Evolutionary conservation across 2,797 vertebrate genomes (phyloP), one percentile per base, ranked within the genome.

Genomic region (Melopsittacus undulatus): DNA sequence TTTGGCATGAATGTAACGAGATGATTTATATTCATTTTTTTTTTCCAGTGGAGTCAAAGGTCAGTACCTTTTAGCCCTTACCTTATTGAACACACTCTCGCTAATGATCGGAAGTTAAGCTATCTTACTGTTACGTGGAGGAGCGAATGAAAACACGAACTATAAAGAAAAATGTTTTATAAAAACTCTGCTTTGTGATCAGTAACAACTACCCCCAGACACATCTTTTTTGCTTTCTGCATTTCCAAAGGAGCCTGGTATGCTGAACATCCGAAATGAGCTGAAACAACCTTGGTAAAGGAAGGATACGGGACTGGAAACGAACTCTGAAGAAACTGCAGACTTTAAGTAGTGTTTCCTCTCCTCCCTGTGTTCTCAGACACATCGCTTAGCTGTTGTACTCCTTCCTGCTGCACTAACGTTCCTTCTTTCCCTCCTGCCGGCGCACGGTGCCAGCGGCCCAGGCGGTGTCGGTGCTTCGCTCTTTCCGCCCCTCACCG

Each of bases 41-140:
- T 85, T 85, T 80, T 45, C 73, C 91, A 68, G 36, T 12, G 72
- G 43, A 92, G 88, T 40, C 88, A 91, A 77, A 92, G 94, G 91
- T 90, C 94, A 78, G 42, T 89, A 72, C 82, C 87, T 95, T 94
- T 91, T 77, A 85, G 91, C 57, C 72, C 62, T 83, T 56, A 36
- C 57, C 78, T 92, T 90, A 66, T 62, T 95, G 91, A 82, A 81
- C 32, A 68, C 66, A 75, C 89, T 89, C 79, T 24, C 85, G 64
- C 46, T 75, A 88, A 90, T 46, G 87, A 79, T 57, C 9, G 23
- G n/a, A 69, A 94, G 63, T 62, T 54, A 80, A 68, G 36, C 63
- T 46, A 22, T 27, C 30, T 72, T 46, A 69, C 64, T 30, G 51
- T 18, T 42, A 34, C 5, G 5, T 13, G 10, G 18, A 73, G 27